Base-by-base conservation (phyloP, 2,797 vertebrate genomes). In the Enoplosus armatus region DNA sequence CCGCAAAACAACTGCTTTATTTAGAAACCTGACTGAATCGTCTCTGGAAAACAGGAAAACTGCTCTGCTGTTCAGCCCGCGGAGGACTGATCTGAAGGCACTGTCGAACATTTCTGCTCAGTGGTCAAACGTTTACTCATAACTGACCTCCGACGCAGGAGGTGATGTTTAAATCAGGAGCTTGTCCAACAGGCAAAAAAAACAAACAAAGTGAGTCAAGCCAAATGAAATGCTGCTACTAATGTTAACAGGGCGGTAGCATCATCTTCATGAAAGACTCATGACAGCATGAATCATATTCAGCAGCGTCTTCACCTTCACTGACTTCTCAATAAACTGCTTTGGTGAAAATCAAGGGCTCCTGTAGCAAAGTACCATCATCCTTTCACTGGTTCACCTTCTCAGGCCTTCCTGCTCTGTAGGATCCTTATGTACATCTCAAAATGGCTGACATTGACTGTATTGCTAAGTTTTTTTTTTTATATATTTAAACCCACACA, bases 61-160 rank as follows among this genome's bases (percentile, higher is more conserved):
- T 66, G 76, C 67, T 55, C 53, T 31, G 70, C 79, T 54, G 80
- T 74, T 84, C 74, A 45, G 64, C 59, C 81, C 11, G 48, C 66
- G 80, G 53, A 85, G 35, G 77, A 84, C 55, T 31, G 51, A 82
- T 87, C 80, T 68, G 86, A 94, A 95, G 95, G 94, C 95, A 95
- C 94, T 92, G 85, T 82, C 79, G 87, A 93, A 92, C 88, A 85
- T 89, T 90, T 90, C 85, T 91, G 86, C 78, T 88, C 86, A 88
- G 80, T 77, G 88, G 79, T 87, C 56, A 71, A 65, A 45, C 9
- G 54, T 54, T 50, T 20, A 58, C 85, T 85, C 86, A 77, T 68
- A 88, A 87, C 72, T 82, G 68, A 88, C 72, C 75, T 69, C 84
- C 70, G 58, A 77, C 33, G 5, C 58, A 24, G 80, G 60, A 76